Evolutionary conservation across 2,888 invertebrate genomes (phyloP).

Genomic region (Cheilosia vernalis): DNA sequence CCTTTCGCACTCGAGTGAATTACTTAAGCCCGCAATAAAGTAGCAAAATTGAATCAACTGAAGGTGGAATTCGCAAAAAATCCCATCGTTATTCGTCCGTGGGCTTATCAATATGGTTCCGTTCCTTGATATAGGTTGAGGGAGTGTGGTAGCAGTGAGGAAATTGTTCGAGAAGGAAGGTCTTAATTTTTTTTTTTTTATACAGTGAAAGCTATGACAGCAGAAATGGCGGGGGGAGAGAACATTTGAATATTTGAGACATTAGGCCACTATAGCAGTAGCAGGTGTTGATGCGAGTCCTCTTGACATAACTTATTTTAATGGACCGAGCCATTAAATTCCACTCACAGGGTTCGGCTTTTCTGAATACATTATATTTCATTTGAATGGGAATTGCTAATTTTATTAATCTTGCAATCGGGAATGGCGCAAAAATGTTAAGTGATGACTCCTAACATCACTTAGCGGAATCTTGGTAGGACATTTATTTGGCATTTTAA

Average conservation of each 20-base stretch:
- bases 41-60: slow-evolving; percentile 72
- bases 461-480: not conserved
- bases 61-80: slow-evolving; percentile 64
- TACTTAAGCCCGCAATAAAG: slow-evolving; percentile 71
- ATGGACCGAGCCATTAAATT: slow-evolving; percentile 69
- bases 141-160: not conserved
- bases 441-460: not conserved
- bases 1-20: slow-evolving; percentile 70
- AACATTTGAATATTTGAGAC: slow-evolving; percentile 69
- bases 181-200: not conserved
- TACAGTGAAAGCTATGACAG: not conserved
- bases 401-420: slow-evolving; percentile 61
- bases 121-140: slow-evolving; percentile 8
- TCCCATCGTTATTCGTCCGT: slow-evolving; percentile 54
- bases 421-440: slow-evolving; percentile 42
- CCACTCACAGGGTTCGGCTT: slow-evolving; percentile 36
- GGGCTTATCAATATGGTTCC: slow-evolving; percentile 68
- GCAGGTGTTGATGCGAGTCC: slow-evolving; percentile 65
- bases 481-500: not conserved
- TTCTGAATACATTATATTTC: slow-evolving; percentile 66
- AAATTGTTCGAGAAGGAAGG: not conserved
- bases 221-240: not conserved
- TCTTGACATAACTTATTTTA: slow-evolving; percentile 73
- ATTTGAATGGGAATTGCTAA: slow-evolving; percentile 63
- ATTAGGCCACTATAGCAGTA: slow-evolving; percentile 66